Conservation (phyloP, 1,140 invertebrate genomes). For the Diorhabda carinulata region DNA sequence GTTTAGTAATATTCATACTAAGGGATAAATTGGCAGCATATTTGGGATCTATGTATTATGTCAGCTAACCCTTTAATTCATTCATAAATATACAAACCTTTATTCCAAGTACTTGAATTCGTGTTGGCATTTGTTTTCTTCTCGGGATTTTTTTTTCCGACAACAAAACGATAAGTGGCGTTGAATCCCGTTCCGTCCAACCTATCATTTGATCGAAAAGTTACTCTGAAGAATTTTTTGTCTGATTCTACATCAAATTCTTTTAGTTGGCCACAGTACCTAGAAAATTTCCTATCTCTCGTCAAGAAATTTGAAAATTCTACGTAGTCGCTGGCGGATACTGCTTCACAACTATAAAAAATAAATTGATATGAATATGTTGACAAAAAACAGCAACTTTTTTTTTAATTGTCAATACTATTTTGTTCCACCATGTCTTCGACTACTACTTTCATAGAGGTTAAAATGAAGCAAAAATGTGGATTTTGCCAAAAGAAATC, state of each 20-base stretch:
- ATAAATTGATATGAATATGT: neutral
- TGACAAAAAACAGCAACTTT: neutral
- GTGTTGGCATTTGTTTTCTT: neutral
- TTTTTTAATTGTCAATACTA: too few relatives aligned
- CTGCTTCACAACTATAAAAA: conserved; percentile 72
- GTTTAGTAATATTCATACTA: too few relatives aligned
- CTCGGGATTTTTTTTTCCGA: conserved; percentile 40
- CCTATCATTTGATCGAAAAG: conserved; percentile 88
- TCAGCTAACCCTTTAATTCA: neutral
- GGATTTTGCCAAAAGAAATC: too few relatives aligned
- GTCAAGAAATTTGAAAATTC: conserved; percentile 92
- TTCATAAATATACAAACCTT: neutral
- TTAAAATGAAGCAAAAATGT: neutral
- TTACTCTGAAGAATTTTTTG: conserved; percentile 88
- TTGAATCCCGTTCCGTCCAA: conserved; percentile 92
- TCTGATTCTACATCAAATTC: conserved; percentile 83
- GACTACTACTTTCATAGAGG: too few relatives aligned
- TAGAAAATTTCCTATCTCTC: conserved; percentile 76
- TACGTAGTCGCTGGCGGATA: conserved; percentile 86
- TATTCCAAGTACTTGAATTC: neutral
- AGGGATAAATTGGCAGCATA: too few relatives aligned
- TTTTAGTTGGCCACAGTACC: conserved; percentile 80
- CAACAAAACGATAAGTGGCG: conserved; percentile 77
- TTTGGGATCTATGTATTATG: too few relatives aligned
- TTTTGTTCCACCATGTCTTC: too few relatives aligned